Percentiles rank a stretch among this genome's conserved stretches.
phyloP scores from a whole-genome alignment of 2,797 vertebrate genomes.

The Echeneis naucrates region DNA sequence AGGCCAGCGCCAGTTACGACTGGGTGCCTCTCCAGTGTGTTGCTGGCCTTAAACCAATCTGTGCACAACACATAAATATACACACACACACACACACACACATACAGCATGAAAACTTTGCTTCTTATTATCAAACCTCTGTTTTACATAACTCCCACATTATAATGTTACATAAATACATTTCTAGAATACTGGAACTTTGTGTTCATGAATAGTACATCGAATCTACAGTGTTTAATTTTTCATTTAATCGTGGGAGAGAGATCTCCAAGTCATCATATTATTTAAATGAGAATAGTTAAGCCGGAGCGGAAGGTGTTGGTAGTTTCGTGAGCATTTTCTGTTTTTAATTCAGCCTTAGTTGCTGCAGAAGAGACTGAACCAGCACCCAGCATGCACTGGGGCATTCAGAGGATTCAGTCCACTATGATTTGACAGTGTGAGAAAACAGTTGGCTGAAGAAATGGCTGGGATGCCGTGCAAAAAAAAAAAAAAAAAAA shows the following conservation, averaged over 20 bases:
- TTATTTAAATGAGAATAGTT: slow-evolving; percentile 33
- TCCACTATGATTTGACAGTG: neutral
- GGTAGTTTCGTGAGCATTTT: slow-evolving; percentile 2
- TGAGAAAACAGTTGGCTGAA: too few species aligned
- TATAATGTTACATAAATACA: slow-evolving; percentile 45
- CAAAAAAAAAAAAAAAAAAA: neutral
- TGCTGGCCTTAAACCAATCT: slow-evolving; percentile 39
- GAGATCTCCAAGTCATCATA: slow-evolving; percentile 52
- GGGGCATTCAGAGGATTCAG: neutral
- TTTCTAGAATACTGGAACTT: slow-evolving; percentile 37
- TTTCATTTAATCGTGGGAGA: slow-evolving; percentile 49
- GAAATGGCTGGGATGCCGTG: neutral
- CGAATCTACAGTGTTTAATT: slow-evolving; percentile 54
- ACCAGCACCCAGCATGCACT: slow-evolving; percentile 33
- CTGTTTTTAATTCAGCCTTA: slow-evolving; percentile 13
- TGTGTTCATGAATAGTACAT: slow-evolving; percentile 54
- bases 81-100: slow-evolving; percentile 2
- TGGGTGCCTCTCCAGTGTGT: slow-evolving; percentile 38
- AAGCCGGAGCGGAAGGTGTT: slow-evolving; percentile 18
- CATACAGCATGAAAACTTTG: neutral
- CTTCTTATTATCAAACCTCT: slow-evolving; percentile 8
- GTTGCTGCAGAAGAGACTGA: slow-evolving; percentile 1
- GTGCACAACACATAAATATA: slow-evolving; percentile 29
- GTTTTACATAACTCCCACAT: slow-evolving; percentile 30
- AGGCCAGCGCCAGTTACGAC: slow-evolving; percentile 47